Evolutionary conservation across 2,113 vertebrate species (phyloP).

Genomic region (Cnemophilus loriae): DNA sequence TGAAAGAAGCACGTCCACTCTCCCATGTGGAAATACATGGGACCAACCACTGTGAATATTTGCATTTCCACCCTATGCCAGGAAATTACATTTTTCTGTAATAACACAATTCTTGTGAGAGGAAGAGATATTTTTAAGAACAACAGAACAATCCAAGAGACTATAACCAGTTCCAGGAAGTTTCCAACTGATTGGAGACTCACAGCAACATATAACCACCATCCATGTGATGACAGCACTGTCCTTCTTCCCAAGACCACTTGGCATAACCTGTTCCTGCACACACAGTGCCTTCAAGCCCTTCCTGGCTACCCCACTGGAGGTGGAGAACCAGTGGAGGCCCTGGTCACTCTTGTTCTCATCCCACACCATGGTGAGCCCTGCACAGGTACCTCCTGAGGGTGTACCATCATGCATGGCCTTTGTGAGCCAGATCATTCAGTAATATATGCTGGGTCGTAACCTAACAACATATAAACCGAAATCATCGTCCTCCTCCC

Average conservation of each 20-base stretch:
- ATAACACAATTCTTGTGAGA: neutral
- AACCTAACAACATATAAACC: neutral
- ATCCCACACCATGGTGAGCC: accelerated
- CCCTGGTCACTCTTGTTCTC: neutral
- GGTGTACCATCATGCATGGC: too few relatives aligned
- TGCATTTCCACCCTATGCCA: neutral
- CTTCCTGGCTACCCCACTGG: neutral
- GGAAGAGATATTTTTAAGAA: neutral
- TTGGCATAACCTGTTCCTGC: neutral
- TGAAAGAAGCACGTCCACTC: neutral
- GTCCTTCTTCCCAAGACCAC: neutral
- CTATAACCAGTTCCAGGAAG: neutral
- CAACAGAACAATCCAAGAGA: neutral
- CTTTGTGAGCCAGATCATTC: neutral
- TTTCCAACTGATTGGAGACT: neutral
- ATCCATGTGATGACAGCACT: neutral
- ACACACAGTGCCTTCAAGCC: neutral
- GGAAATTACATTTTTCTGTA: neutral
- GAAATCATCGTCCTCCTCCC: neutral
- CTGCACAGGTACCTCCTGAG: neutral
- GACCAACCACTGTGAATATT: neutral
- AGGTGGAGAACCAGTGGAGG: neutral
- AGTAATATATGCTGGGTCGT: neutral
- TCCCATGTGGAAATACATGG: neutral
- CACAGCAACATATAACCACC: neutral